Evolutionary conservation across 2,888 invertebrate genomes (phyloP).

Genomic region (Horisme vitalbata): DNA sequence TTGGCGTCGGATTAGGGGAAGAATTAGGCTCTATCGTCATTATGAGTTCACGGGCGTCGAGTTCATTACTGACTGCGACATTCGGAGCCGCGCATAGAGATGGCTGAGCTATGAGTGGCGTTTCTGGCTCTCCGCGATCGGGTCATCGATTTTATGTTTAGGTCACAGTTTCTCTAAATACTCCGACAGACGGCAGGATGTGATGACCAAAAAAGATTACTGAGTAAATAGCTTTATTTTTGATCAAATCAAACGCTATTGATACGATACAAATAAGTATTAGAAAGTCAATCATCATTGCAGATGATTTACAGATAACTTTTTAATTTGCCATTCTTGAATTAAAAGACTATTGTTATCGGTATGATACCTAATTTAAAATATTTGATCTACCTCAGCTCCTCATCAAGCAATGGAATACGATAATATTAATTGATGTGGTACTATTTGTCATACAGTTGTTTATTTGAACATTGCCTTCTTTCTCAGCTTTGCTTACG

Average conservation of each 20-base stretch:
- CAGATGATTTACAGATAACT: slow-evolving; percentile 47
- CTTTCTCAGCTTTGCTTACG: no score
- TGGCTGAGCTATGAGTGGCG: slow-evolving; percentile 63
- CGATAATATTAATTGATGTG: no score
- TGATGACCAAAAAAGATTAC: slow-evolving; percentile 64
- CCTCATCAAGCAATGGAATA: no score
- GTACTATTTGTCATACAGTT: no score
- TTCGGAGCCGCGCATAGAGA: slow-evolving; percentile 64
- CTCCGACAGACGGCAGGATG: slow-evolving; percentile 42
- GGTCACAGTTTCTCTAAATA: slow-evolving; percentile 59
- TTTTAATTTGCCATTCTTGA: slow-evolving; percentile 38
- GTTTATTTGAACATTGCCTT: no score
- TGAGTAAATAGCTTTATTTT: slow-evolving; percentile 68
- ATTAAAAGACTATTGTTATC: slow-evolving; percentile 4
- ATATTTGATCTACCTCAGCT: no score
- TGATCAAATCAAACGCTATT: slow-evolving; percentile 57
- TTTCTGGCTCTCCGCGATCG: slow-evolving; percentile 50
- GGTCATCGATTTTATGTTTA: slow-evolving; percentile 67
- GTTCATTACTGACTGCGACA: slow-evolving; percentile 63
- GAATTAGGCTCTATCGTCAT: slow-evolving; percentile 58
- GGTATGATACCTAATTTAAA: no score
- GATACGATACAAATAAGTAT: slow-evolving; percentile 64
- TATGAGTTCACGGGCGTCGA: slow-evolving; percentile 51
- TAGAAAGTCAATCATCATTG: slow-evolving; percentile 76
- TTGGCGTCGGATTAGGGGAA: slow-evolving; percentile 73